phyloP scores from a whole-genome alignment of 1,140 invertebrate genomes.

The Pseudoatta argentina region DNA sequence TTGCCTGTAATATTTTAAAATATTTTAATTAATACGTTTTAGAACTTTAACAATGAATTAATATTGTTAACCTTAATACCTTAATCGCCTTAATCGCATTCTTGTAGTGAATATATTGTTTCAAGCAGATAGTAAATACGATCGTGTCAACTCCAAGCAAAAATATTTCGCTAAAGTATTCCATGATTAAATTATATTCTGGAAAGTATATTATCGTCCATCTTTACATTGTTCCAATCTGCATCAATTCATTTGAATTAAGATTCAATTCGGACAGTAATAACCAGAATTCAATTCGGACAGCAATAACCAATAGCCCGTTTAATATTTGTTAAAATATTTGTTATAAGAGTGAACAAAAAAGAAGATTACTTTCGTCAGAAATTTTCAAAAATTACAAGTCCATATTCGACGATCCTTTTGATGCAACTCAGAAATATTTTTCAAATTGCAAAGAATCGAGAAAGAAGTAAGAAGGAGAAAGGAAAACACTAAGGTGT shows the following conservation, averaged over 20 bases:
- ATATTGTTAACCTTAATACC: conserved; percentile 89
- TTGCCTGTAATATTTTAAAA: background rate
- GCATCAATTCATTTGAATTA: background rate
- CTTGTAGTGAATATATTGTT: conserved; percentile 90
- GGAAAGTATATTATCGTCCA: conserved; percentile 9
- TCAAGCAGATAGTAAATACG: conserved; percentile 90
- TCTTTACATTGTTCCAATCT: background rate
- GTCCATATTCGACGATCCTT: too few species aligned
- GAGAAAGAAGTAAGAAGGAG: background rate
- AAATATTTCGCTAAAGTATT: conserved; percentile 89
- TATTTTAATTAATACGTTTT: background rate
- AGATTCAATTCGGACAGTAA: too few species aligned
- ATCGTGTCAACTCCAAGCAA: conserved; percentile 91
- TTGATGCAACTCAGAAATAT: background rate
- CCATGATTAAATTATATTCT: conserved; percentile 84
- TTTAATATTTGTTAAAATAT: too few species aligned
- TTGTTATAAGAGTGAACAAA: too few species aligned
- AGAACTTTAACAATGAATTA: conserved; percentile 33
- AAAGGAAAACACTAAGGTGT: background rate
- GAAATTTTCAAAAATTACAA: too few species aligned
- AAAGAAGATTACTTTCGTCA: too few species aligned
- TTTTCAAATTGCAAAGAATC: conserved; percentile 6
- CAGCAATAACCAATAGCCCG: too few species aligned
- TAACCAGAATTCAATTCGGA: too few species aligned
- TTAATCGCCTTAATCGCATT: conserved; percentile 89